Evolutionary conservation across 1,140 invertebrate genomes (phyloP).

Genomic region (Steinernema khuongi): DNA sequence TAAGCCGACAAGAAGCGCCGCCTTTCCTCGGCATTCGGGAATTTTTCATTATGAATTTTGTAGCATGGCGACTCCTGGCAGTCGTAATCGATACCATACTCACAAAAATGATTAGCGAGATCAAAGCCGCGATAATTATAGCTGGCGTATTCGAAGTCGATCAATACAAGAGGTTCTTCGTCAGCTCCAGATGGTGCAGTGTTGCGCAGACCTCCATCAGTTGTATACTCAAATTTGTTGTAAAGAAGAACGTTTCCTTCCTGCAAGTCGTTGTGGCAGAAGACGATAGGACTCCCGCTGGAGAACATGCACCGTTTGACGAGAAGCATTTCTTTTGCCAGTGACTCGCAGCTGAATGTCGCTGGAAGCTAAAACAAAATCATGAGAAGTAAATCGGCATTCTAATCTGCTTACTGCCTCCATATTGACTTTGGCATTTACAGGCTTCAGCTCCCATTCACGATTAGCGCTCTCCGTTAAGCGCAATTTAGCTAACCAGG

Average conservation of each 20-base stretch:
- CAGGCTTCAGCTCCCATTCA: constrained; percentile 20
- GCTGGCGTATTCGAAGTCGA: constrained; percentile 52
- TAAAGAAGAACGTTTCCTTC: constrained; percentile 65
- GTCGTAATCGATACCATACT: constrained; percentile 46
- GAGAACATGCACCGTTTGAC: constrained; percentile 30
- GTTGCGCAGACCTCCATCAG: constrained; percentile 26
- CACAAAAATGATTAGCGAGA: constrained; percentile 51
- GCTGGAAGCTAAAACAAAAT: constrained; percentile 31
- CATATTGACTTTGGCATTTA: constrained; percentile 12
- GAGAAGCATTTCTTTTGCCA: constrained; percentile 37
- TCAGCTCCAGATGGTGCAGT: constrained; percentile 7
- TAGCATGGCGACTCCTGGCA: constrained; percentile 40
- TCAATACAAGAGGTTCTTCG: constrained; percentile 38
- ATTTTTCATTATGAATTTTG: constrained; percentile 37
- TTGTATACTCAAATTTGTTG: constrained; percentile 30
- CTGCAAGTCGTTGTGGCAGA: constrained; percentile 94
- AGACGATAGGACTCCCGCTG: constrained; percentile 70
- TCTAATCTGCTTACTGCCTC: background rate
- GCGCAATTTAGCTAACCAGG: constrained; percentile 26
- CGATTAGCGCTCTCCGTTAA: background rate
- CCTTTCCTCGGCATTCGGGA: constrained; percentile 38
- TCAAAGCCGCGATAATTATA: constrained; percentile 54
- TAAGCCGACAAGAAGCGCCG: constrained; percentile 42
- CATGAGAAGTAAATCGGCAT: constrained; percentile 24
- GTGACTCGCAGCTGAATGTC: constrained; percentile 26